Evolutionary conservation across 2,797 vertebrate genomes (phyloP).

Genomic region (Sebastes taczanowskii): DNA sequence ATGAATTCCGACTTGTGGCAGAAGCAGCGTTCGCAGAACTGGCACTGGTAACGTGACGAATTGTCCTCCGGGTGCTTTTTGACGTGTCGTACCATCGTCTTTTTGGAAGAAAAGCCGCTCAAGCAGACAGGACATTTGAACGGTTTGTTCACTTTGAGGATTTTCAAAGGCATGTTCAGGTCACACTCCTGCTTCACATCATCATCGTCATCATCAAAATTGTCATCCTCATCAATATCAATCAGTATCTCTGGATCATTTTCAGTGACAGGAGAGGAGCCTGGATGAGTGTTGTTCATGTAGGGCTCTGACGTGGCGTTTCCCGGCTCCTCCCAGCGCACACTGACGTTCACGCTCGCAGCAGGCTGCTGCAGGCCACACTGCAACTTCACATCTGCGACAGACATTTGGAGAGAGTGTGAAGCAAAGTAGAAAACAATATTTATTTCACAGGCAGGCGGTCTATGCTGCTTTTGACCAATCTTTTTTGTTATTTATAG

Average conservation of each 20-base stretch:
- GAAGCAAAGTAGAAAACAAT: not conserved
- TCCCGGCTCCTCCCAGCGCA: not conserved
- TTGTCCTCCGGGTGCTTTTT: conserved; percentile 9
- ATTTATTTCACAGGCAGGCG: not conserved
- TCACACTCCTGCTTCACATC: conserved; percentile 1
- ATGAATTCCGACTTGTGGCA: conserved; percentile 28
- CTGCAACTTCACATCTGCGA: not conserved
- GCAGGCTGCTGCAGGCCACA: not conserved
- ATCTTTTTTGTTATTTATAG: not conserved
- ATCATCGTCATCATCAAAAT: not conserved
- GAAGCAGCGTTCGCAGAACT: conserved; percentile 22
- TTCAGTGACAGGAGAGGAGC: not conserved
- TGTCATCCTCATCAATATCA: not conserved
- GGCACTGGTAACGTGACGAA: conserved; percentile 9
- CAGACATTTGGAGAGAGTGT: not conserved
- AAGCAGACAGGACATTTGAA: conserved; percentile 20
- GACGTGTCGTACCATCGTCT: conserved; percentile 11
- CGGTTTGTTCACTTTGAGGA: not conserved
- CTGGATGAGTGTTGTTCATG: not conserved
- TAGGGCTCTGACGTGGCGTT: not conserved
- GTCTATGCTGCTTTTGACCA: not conserved
- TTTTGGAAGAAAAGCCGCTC: conserved; percentile 14
- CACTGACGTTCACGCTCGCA: not conserved
- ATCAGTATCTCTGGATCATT: not conserved
- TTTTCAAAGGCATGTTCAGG: not conserved